Evolutionary conservation across 2,888 invertebrate species (phyloP), one percentile per base, ranked within the genome.

Genomic region (Bibio marci): DNA sequence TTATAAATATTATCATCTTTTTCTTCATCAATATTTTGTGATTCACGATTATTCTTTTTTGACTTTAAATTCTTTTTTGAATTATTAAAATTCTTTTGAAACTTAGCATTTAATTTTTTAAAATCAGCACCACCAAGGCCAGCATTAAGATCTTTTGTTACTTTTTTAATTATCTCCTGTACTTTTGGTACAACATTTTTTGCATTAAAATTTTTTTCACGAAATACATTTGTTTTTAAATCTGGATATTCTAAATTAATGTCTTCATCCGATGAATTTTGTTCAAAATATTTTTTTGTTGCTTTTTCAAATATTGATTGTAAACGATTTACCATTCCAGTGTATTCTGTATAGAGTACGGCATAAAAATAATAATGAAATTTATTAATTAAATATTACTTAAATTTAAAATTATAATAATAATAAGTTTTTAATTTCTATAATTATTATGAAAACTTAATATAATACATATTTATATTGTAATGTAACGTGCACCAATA

Each of bases 261-360:
- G 57, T 77, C 77, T 55, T 79, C 78, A 53, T 87, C 87, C 18
- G 85, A 82, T 10, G 80, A 75, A 46, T 81, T 71, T 49, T 80
- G 76, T 55, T 85, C 82, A 45, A 88, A 71, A 58, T 82, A 88
- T 52, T 82, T 77, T 54, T 81, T 80, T 4, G 83, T 80, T 12
- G 83, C 75, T 45, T 78, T 73, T 48, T 83, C 79, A 54, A 90
- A 88, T 11, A 79, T 83, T 48, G 76, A 70, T 57, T 80, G 76
- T 41, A 90, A 65, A 55, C 79, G 86, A 53, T 80, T 78, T 10
- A 82, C 86, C 87, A 88, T 88, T 55, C 76, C 76, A 2, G 86
- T 85, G 51, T 87, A 88, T 59, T 87, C 87, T 87, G 59, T 35
- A 63, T 57, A 45, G 47, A 41, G 45, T 43, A 43, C 11, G 7